These are phyloP conservation scores for Megatriorchis doriae DNA, from an alignment of 2,113 vertebrate genomes.

Conservation along the genomic window DNA sequence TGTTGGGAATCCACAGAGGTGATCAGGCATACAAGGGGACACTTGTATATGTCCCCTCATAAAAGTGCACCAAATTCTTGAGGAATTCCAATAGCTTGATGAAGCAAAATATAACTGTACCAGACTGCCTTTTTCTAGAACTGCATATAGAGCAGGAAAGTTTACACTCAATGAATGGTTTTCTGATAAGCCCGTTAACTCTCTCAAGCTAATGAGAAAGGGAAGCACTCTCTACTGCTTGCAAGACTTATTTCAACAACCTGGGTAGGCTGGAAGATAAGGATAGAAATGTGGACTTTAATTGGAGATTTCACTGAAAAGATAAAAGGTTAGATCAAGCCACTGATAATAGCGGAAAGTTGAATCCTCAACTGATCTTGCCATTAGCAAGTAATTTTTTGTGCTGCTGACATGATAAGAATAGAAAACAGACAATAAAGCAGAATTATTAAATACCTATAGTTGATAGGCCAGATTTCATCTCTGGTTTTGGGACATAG, in stretches of 20 bases:
- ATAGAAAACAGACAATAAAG: not conserved
- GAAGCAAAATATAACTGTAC: not conserved
- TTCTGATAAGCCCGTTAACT: not conserved
- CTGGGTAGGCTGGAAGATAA: not conserved
- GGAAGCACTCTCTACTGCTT: not conserved
- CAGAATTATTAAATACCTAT: not conserved
- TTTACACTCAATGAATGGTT: not conserved
- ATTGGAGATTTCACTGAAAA: not conserved
- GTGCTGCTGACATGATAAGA: not conserved
- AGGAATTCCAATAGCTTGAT: not conserved
- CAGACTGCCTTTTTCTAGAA: not conserved
- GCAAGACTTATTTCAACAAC: not conserved
- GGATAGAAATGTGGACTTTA: not conserved
- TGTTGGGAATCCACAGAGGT: not conserved
- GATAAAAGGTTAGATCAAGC: not conserved
- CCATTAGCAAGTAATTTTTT: not conserved
- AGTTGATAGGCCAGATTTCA: not conserved
- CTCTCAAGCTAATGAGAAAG: not conserved
- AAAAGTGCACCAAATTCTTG: not conserved
- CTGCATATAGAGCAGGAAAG: not conserved
- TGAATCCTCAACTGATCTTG: constrained; percentile 4
- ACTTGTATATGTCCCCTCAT: not conserved
- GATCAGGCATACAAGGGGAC: not conserved
- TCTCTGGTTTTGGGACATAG: not conserved
- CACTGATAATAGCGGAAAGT: not conserved